Evolutionary conservation across 2,113 vertebrate species (phyloP).

Genomic region (Tetrao urogallus): DNA sequence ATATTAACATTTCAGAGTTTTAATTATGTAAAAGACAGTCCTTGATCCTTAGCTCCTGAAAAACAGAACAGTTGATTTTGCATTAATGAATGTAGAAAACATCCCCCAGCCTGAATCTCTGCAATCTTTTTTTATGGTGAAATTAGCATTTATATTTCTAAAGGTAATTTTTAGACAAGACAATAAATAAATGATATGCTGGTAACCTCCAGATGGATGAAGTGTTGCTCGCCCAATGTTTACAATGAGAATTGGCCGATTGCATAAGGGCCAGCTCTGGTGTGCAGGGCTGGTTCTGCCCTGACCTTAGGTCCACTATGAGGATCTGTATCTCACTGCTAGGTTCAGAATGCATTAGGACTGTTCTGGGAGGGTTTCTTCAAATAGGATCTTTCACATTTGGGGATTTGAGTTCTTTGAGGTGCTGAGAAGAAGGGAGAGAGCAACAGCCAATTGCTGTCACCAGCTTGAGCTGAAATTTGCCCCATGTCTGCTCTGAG

Average conservation of each 20-base stretch:
- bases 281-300: neutral
- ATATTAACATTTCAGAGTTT: conserved; percentile 60
- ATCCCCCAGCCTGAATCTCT: neutral
- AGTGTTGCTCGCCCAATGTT: fast-evolving
- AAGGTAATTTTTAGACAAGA: conserved; percentile 45
- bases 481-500: neutral
- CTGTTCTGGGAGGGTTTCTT: neutral
- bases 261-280: neutral
- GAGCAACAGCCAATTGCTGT: neutral
- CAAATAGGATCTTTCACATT: neutral
- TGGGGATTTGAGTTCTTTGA: neutral
- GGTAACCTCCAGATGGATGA: neutral
- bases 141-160: conserved; percentile 66
- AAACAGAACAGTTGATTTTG: conserved; percentile 58
- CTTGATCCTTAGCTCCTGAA: conserved; percentile 36
- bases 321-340: neutral
- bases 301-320: neutral
- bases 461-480: neutral
- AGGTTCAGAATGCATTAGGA: neutral
- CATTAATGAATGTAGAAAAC: conserved; percentile 49
- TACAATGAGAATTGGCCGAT: neutral
- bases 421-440: neutral
- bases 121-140: conserved; percentile 16
- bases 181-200: neutral
- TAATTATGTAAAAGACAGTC: conserved; percentile 57